Evolutionary conservation across 2,888 invertebrate genomes (phyloP), one percentile per base, ranked within the genome.

Genomic region (Leistus spinibarbis): DNA sequence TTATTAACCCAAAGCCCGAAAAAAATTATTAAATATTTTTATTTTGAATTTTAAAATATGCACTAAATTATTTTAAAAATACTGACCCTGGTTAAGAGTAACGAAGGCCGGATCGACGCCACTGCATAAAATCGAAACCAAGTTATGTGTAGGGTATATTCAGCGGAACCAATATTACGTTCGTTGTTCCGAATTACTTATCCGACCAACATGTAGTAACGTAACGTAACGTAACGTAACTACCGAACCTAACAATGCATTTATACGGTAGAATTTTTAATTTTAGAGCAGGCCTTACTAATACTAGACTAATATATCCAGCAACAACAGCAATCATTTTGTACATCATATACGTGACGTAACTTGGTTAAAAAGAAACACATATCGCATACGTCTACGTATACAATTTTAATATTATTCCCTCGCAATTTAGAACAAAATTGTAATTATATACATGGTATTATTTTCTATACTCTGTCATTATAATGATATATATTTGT

Each of bases 401-500:
- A 69, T 20, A 17, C 60, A 5, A 3, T 3, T 1, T 19, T n/a
- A 17, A 17, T 22, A 19, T 22, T 3, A 19, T 60, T 19, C 19
- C 10, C 17, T 16, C 20, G 23, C n/a, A 65, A 54, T 71, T 64
- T n/a, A 20, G 54, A n/a, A n/a, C n/a, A n/a, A n/a, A 4, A 24
- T 54, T 56, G 40, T 56, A 65, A 72, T 72, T 72, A 72, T 22
- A 16, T 54, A 64, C 27, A 27, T 64, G 54, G 27, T 27, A 72
- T 72, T 65, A 65, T 72, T 72, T 66, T 65, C 56, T 40, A 40
- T 57, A 57, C 27, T 24, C 20, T 65, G 65, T 66, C 65, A 72
- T 72, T 72, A 72, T 72, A 72, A 72, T 72, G 72, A 72, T 72
- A 72, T 66, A 72, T 72, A 72, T 20, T 20, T 72, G 65, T 72